Evolutionary conservation across 30 jellyfish, hydroid and myxozoan species (phyloP).

Genomic region (Aurelia sp.): DNA sequence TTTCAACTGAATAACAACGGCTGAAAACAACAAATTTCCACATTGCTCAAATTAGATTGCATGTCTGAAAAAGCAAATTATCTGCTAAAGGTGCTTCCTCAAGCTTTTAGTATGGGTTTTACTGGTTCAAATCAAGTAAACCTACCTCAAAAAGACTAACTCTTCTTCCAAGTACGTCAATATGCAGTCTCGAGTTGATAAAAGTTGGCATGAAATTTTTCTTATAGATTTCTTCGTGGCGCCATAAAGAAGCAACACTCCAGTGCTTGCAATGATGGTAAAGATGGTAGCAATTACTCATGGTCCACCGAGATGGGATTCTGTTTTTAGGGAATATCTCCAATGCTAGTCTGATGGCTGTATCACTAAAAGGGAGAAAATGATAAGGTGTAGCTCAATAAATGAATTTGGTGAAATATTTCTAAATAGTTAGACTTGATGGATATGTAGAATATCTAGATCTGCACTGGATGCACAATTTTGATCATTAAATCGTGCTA

Average conservation of each 20-base stretch:
- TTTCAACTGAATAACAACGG: too few relatives aligned
- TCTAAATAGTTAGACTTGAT: too few relatives aligned
- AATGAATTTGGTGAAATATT: too few relatives aligned
- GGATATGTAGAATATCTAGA: too few relatives aligned
- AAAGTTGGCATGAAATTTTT: slow-evolving; percentile 46
- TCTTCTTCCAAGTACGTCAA: slow-evolving; percentile 54
- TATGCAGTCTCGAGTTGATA: slow-evolving; percentile 30
- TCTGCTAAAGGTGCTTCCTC: too few relatives aligned
- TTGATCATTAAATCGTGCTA: too few relatives aligned
- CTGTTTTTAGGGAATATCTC: slow-evolving; percentile 16
- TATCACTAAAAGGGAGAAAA: slow-evolving; percentile 11
- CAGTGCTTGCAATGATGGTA: slow-evolving; percentile 39
- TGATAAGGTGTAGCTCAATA: too few relatives aligned
- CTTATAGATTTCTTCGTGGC: slow-evolving; percentile 55
- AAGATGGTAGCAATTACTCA: slow-evolving; percentile 42
- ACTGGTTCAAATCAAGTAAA: background rate
- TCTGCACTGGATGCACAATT: too few relatives aligned
- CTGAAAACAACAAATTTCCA: too few relatives aligned
- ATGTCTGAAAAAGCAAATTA: too few relatives aligned
- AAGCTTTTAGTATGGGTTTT: too few relatives aligned
- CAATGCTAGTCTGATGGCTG: slow-evolving; percentile 55
- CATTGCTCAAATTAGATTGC: too few relatives aligned
- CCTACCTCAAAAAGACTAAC: slow-evolving; percentile 56
- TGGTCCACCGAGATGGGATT: slow-evolving; percentile 44
- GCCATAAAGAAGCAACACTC: slow-evolving; percentile 49